Conservation (phyloP, 2,888 invertebrate species). For the Isoperla grammatica region DNA sequence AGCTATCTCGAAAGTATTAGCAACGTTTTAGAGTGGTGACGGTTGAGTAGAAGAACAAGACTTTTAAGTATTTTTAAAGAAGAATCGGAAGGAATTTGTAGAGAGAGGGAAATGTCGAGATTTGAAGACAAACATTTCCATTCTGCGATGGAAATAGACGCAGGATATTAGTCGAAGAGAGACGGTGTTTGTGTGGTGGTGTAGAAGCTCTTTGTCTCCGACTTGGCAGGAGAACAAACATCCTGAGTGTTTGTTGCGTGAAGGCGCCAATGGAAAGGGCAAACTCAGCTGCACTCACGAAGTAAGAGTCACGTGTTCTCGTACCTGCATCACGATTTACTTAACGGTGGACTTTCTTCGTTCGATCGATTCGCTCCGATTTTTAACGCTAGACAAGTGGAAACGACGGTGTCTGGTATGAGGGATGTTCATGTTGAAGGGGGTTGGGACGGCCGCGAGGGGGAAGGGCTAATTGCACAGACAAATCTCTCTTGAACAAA, state of each 20-base stretch:
- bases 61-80: too few species aligned
- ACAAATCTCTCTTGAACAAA: neutral
- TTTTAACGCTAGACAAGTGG: too few species aligned
- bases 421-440: too few species aligned
- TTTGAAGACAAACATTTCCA: constrained; percentile 8
- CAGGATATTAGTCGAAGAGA: constrained; percentile 4
- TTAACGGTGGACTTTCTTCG: too few species aligned
- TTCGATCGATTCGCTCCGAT: too few species aligned
- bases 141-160: constrained; percentile 14
- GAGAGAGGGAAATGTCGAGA: constrained; percentile 5
- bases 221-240: constrained; percentile 13
- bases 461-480: neutral
- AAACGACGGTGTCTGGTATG: too few species aligned
- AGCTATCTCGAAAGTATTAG: too few species aligned
- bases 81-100: constrained; percentile 1
- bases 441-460: neutral
- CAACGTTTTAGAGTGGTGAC: too few species aligned
- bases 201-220: constrained; percentile 9
- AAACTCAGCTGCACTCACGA: constrained; percentile 2
- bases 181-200: neutral
- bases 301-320: neutral
- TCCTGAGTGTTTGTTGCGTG: neutral
- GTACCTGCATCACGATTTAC: neutral
- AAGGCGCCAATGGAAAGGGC: neutral
- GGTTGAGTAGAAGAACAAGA: too few species aligned